Evolutionary conservation across 92 coral and sea anemone genomes (phyloP), one percentile per base, ranked within the genome.

Genomic region (Umimayanthus kanabou): DNA sequence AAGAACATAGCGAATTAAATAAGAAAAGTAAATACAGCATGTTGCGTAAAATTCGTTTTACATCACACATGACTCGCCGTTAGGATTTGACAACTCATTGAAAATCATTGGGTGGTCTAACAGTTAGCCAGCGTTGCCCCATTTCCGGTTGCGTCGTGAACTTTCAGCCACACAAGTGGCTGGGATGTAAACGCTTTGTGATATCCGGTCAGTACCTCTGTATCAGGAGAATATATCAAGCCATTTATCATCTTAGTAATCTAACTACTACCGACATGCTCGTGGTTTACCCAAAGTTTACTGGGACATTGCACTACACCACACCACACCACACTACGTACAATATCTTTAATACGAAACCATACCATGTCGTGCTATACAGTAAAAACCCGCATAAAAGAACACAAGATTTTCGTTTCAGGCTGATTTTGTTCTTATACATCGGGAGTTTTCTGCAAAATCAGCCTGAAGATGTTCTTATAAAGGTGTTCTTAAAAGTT

Each of bases 171-270:
- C 23, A 1, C 9, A 74, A 43, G 42, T 8, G 49, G 22, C 45
- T 7, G 4, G 22, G 50, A 47, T 47, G 50, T 47, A 47, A 47
- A 47, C 39, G 42, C 79, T 20, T 74, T 18, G 79, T 22, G 45
- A 74, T 74, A 74, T 74, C 79, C 79, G 79, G 79, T 74, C 79
- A 39, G 45, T 39, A 43, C 25, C 39, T 74, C n/a, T 74, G 47
- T 20, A 39, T 74, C 79, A 18, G 49, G 79, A 16, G 57, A 18
- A 18, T 16, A 74, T 6, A 74, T 74, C 79, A 7, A 23, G n/a
- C 50, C 45, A 74, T 74, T 74, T 39, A 74, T 74, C 50, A 16
- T 43, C 9, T 28, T 73, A 37, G 9, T 16, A 73, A 73, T 30
- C 47, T 25, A 30, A 55, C 49, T 45, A 7, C 49, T 4, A 45